Base-by-base conservation (phyloP, 2,113 vertebrate genomes). In the Larimichthys polyactis region DNA sequence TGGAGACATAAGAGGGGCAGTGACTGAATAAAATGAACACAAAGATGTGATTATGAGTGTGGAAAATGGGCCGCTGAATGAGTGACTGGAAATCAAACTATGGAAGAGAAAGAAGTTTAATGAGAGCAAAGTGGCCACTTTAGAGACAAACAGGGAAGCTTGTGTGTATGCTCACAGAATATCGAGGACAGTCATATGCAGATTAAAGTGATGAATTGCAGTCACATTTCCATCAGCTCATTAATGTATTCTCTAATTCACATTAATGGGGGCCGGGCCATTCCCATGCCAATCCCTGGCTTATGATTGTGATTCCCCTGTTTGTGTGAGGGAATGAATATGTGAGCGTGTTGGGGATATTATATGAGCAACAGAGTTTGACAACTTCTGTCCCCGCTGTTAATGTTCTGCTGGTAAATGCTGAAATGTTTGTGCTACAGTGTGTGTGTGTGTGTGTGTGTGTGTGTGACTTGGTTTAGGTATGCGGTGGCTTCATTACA, bases 401-500 rank as follows among this genome's bases (percentile, higher is more conserved):
- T 52, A 44, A n/a, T 52, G 68, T 55, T 70, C 48, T 6, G 10
- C 52, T 78, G 73, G 60, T 67, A 58, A 65, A 73, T 79, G 17
- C 49, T 44, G 20, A 64, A 52, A 69, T 82, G n/a, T 70, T 60
- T 73, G 60, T 69, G 36, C 17, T 32, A 40, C 19, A 44, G 46
- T 71, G 60, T 48, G 51, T 76, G 27, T 54, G 32, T 72, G 74
- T 43, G 54, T 66, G 70, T 76, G 80, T 79, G 66, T 52, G 65
- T 78, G 67, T 55, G 72, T 70, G 72, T 43, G 83, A 59, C 71
- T 49, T 84, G 82, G 76, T 81, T 86, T 84, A 82, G 79, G 77
- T 82, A 75, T 85, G 78, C 73, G 48, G 70, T 46, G 81, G 82
- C 83, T 89, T 90, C 73, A 91, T 89, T 87, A 91, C 62, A 71